Evolutionary conservation across 2,113 vertebrate species (phyloP).

Genomic region (Crotalus helleri): DNA sequence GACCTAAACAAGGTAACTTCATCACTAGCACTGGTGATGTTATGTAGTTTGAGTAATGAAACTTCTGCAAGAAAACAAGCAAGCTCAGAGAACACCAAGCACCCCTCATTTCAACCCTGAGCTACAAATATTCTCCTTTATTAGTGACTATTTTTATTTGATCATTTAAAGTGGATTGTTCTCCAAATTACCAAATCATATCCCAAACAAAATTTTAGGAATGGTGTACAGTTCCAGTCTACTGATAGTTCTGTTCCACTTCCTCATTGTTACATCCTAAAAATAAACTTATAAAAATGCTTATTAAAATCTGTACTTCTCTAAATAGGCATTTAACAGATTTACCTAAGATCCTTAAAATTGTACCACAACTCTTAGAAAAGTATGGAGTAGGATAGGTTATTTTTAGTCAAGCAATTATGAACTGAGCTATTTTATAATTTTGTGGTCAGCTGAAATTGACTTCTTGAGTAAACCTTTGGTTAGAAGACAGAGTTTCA

Average conservation of each 20-base stretch:
- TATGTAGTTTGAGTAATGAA: too few species aligned
- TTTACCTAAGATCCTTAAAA: neutral
- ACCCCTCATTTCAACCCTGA: too few species aligned
- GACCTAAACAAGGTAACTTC: too few species aligned
- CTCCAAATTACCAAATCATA: neutral
- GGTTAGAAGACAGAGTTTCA: neutral
- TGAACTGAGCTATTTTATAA: neutral
- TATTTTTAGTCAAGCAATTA: neutral
- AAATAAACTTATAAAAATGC: neutral
- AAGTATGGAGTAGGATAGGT: neutral
- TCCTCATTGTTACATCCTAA: neutral
- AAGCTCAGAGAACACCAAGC: too few species aligned
- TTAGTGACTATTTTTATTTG: neutral
- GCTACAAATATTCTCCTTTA: too few species aligned
- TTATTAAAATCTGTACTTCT: neutral
- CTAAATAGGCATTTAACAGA: neutral
- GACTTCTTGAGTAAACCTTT: neutral
- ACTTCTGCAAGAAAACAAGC: too few species aligned
- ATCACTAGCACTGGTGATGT: too few species aligned
- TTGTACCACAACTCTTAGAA: neutral
- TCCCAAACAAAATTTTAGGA: neutral
- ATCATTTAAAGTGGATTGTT: neutral
- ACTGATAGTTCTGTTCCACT: neutral
- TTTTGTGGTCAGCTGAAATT: neutral
- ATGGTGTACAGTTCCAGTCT: neutral